A percentile compares a stretch with the other conserved stretches of the same genome.
These are phyloP conservation scores for Alectoris magna DNA, from an alignment of 2,797 vertebrate genomes.

Conservation along the genomic window DNA sequence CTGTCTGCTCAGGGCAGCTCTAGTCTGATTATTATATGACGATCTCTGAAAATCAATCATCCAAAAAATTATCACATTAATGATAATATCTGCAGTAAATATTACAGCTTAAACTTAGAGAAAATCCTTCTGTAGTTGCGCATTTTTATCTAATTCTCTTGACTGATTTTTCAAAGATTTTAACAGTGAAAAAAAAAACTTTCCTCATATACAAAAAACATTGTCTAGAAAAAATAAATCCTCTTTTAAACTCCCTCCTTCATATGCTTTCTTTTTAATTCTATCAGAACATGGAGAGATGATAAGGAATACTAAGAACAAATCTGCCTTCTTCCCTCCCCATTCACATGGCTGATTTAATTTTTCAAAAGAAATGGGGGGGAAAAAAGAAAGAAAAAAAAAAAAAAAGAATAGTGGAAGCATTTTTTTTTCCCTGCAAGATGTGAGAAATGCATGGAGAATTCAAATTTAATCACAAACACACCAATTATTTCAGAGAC, in stretches of 20 bases:
- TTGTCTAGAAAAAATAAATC: no score
- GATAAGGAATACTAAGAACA: background rate
- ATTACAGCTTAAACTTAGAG: background rate
- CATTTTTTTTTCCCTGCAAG: accelerated
- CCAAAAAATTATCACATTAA: background rate
- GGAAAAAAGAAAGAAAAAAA: background rate
- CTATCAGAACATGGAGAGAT: background rate
- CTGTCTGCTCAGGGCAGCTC: background rate
- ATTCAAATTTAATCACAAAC: background rate
- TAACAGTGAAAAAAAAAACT: background rate
- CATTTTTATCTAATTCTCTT: background rate
- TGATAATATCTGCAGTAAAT: background rate
- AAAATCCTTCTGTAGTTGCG: background rate
- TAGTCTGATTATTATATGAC: background rate
- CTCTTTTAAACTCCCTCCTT: background rate
- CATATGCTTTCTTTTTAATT: background rate
- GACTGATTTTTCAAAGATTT: background rate
- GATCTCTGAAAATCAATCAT: background rate
- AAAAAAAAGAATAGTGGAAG: background rate
- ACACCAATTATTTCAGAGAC: background rate
- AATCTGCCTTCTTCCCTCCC: background rate
- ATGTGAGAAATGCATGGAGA: background rate
- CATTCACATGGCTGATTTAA: background rate
- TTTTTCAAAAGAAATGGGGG: background rate
- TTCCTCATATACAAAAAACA: background rate